Evolutionary conservation across 1,140 invertebrate genomes (phyloP).

Genomic region (Drosophila truncata): DNA sequence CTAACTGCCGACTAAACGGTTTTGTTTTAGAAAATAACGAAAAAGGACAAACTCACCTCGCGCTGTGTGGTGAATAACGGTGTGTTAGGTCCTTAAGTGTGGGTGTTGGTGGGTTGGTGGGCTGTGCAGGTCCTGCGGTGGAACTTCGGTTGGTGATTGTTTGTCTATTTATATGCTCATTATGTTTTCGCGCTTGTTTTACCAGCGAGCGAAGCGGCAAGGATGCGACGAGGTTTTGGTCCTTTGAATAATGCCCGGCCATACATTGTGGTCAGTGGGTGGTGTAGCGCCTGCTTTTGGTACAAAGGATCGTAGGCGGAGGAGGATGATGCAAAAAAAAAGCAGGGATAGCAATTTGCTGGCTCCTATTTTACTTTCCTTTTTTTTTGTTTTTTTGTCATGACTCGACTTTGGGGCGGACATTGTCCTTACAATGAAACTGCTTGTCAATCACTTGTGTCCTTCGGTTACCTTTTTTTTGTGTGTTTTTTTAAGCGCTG

Average conservation of each 20-base stretch:
- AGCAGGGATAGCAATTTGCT: constrained; percentile 53
- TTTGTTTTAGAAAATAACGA: background rate
- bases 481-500: background rate
- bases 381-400: constrained; percentile 29
- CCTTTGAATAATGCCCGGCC: constrained; percentile 70
- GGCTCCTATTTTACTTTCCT: background rate
- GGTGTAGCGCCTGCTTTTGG: background rate
- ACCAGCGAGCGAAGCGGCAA: constrained; percentile 46
- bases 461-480: background rate
- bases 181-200: constrained; percentile 79
- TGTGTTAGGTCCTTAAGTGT: background rate
- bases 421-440: constrained; percentile 63
- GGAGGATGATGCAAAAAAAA: constrained; percentile 51
- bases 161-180: constrained; percentile 78
- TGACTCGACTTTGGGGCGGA: constrained; percentile 16
- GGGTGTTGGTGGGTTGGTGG: background rate
- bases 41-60: constrained; percentile 23
- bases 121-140: constrained; percentile 4
- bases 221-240: constrained; percentile 4
- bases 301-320: constrained; percentile 34
- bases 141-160: constrained; percentile 51
- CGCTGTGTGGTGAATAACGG: constrained; percentile 26
- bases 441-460: constrained; percentile 67
- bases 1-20: constrained; percentile 17
- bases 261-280: constrained; percentile 62